These are phyloP conservation scores for Cygnus buccinator DNA, from an alignment of 2,113 vertebrate species.

Conservation along the genomic window DNA sequence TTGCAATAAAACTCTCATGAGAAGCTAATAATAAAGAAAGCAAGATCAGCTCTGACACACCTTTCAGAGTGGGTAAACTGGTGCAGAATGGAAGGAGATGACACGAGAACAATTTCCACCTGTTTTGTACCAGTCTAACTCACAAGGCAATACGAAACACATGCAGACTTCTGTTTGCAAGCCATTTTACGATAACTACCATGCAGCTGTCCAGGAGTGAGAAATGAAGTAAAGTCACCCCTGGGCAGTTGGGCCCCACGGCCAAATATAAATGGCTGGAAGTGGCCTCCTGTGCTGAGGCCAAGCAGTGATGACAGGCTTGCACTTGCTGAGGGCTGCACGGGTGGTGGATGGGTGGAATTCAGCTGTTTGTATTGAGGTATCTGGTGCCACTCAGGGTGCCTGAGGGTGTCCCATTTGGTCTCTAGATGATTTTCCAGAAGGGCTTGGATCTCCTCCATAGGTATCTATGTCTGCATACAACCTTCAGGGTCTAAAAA, in stretches of 20 bases:
- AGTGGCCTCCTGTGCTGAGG: fast-evolving
- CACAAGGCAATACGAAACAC: not conserved
- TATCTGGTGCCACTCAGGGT: not conserved
- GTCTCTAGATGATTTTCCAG: not conserved
- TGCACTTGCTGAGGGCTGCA: not conserved
- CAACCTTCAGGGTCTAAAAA: not conserved
- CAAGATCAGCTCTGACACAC: not conserved
- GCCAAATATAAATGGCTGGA: not conserved
- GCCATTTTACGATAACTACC: not conserved
- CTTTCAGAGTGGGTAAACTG: not conserved
- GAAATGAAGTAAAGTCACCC: not conserved
- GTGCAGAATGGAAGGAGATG: not conserved
- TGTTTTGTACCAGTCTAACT: not conserved
- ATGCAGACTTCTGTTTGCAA: not conserved
- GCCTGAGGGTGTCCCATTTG: not conserved
- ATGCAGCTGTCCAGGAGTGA: not conserved
- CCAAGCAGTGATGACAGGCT: fast-evolving
- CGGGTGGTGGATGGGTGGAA: not conserved
- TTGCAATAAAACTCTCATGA: not conserved
- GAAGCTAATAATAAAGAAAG: not conserved
- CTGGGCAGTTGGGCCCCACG: not conserved
- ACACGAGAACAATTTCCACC: not conserved
- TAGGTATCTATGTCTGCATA: not conserved
- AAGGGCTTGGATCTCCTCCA: not conserved
- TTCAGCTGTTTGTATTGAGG: not conserved